phyloP scores from a whole-genome alignment of 2,797 vertebrate genomes.

The Pachyuromys duprasi region DNA sequence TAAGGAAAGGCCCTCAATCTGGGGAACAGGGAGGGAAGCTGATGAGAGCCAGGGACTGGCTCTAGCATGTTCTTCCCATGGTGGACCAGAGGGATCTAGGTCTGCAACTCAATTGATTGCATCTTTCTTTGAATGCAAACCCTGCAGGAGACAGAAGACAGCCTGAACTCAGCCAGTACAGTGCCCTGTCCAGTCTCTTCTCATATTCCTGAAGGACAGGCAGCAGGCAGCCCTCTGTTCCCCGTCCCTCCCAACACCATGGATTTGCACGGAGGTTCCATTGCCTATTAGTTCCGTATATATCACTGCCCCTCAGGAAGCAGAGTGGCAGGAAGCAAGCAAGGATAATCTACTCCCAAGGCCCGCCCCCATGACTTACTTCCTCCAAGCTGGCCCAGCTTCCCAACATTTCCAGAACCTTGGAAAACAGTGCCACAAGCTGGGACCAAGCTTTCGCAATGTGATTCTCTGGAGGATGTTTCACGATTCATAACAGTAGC shows the following conservation, averaged over 20 bases:
- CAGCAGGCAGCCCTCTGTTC: neutral
- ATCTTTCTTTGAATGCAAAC: neutral
- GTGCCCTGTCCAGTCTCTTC: neutral
- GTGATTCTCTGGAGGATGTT: no score
- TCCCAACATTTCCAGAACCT: neutral
- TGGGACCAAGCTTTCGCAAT: neutral
- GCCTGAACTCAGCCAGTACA: neutral
- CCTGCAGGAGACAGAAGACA: neutral
- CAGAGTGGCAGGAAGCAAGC: no score
- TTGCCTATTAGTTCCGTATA: neutral
- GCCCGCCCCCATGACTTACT: neutral
- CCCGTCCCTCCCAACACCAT: accelerated
- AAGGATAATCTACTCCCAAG: neutral
- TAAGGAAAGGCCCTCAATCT: neutral
- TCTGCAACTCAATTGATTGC: neutral
- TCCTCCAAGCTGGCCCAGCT: neutral
- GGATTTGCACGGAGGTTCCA: neutral
- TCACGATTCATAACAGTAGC: neutral
- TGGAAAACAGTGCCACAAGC: neutral
- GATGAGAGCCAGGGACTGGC: neutral
- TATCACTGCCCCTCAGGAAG: neutral
- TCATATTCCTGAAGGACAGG: neutral
- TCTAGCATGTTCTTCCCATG: no score
- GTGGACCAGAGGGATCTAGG: neutral
- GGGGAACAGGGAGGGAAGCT: neutral